phyloP scores from a whole-genome alignment of 2,797 vertebrate species.

The Lateolabrax maculatus region DNA sequence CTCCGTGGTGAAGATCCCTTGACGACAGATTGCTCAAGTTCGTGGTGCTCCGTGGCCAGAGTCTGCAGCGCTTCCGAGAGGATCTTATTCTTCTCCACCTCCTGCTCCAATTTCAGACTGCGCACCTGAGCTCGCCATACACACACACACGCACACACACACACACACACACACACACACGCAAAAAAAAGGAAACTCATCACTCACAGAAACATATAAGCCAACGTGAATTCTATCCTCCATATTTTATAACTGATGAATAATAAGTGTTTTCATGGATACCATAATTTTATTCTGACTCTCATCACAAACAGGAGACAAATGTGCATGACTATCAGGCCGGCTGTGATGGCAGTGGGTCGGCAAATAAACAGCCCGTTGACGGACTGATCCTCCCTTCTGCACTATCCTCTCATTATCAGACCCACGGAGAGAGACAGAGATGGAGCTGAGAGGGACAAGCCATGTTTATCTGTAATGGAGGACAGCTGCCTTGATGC shows the following conservation, averaged over 20 bases:
- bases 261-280: background rate
- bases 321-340: constrained; percentile 7
- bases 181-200: constrained; percentile 36
- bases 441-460: constrained; percentile 47
- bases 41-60: constrained; percentile 95
- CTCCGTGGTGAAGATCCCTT: constrained; percentile 90
- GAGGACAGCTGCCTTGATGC: constrained; percentile 63
- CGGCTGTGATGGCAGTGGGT: constrained; percentile 24
- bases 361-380: constrained; percentile 41
- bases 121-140: constrained; percentile 87
- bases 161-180: constrained; percentile 38
- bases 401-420: constrained; percentile 54
- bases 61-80: constrained; percentile 96
- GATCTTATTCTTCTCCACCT: constrained; percentile 97
- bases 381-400: constrained; percentile 49
- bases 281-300: constrained; percentile 16
- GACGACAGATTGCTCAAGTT: constrained; percentile 94
- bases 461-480: constrained; percentile 70
- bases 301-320: constrained; percentile 8
- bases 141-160: constrained; percentile 33
- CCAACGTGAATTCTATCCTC: constrained; percentile 4
- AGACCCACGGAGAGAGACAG: constrained; percentile 39
- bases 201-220: constrained; percentile 44
- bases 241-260: constrained; percentile 10
- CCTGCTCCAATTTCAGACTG: constrained; percentile 95